Conservation (phyloP, 30 jellyfish, hydroid and myxozoan species). For the Sanderia malayensis region DNA sequence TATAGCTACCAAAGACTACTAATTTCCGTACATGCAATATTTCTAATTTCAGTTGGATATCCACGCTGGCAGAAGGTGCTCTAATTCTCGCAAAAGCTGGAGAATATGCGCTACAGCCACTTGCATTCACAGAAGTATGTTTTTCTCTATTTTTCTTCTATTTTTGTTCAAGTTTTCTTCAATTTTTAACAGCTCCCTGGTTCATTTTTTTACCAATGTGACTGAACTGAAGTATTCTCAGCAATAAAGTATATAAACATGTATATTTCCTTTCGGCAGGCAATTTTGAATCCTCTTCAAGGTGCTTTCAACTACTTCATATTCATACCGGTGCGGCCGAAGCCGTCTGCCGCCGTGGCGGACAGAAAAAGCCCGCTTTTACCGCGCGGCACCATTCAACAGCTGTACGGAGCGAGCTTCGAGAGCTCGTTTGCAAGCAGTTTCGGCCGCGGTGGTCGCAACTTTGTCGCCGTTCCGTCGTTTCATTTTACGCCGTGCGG, state of each 20-base stretch:
- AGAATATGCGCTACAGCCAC: constrained; percentile 14
- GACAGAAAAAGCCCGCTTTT: constrained; percentile 39
- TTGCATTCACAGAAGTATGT: constrained; percentile 38
- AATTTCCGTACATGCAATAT: too few species aligned
- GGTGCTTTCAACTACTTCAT: constrained; percentile 70
- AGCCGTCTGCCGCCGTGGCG: constrained; percentile 25
- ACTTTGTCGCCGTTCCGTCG: constrained; percentile 25
- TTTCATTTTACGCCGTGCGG: constrained; percentile 58
- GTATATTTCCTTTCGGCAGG: constrained; percentile 21
- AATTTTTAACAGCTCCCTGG: too few species aligned
- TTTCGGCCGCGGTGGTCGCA: constrained; percentile 5
- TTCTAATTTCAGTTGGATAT: constrained; percentile 45
- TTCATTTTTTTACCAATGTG: too few species aligned
- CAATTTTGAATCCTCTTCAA: constrained; percentile 60
- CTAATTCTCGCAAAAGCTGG: constrained; percentile 34
- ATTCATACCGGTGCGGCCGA: constrained; percentile 50
- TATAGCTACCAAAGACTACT: too few species aligned
- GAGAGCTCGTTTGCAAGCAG: constrained; percentile 47
- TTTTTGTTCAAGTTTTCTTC: too few species aligned
- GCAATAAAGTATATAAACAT: not conserved
- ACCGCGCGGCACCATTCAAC: constrained; percentile 43
- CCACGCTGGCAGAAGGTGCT: constrained; percentile 32
- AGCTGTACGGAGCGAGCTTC: constrained; percentile 44
- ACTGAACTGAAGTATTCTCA: too few species aligned
- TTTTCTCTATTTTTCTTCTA: too few species aligned